These are phyloP conservation scores for Penaeus vannamei DNA, from an alignment of 1,140 invertebrate species.

Conservation along the genomic window DNA sequence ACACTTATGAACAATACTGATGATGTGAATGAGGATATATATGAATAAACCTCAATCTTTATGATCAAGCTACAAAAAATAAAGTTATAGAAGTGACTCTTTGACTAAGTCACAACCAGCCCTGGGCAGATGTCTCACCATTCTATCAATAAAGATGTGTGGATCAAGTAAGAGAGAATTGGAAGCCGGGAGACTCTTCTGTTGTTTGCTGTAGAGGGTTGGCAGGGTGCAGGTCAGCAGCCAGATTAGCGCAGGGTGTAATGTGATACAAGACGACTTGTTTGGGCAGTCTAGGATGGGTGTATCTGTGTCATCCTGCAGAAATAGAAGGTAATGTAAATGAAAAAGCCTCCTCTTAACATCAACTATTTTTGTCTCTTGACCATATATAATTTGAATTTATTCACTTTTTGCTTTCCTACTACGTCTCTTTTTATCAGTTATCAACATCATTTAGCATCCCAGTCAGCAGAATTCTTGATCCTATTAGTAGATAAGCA, in stretches of 20 bases:
- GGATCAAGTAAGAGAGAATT: slow-evolving; percentile 68
- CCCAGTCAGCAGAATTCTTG: no score
- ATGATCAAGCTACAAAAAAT: not conserved
- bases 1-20: not conserved
- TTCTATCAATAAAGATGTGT: slow-evolving; percentile 77
- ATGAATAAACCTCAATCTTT: not conserved
- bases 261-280: slow-evolving; percentile 70
- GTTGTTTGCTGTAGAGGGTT: slow-evolving; percentile 79
- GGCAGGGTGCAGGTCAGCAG: slow-evolving; percentile 83
- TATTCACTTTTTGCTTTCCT: not conserved
- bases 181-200: slow-evolving; percentile 70
- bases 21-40: not conserved
- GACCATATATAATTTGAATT: no score
- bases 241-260: slow-evolving; percentile 77
- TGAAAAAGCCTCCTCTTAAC: no score
- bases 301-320: slow-evolving; percentile 68
- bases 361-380: no score
- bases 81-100: no score
- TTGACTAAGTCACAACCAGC: no score
- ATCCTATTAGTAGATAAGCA: no score
- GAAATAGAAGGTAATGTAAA: not conserved
- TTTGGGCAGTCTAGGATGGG: slow-evolving; percentile 69
- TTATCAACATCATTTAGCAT: no score
- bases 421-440: no score
- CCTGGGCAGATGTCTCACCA: slow-evolving; percentile 71